Evolutionary conservation across 2,888 invertebrate species (phyloP).

Genomic region (Drosophila anceps): DNA sequence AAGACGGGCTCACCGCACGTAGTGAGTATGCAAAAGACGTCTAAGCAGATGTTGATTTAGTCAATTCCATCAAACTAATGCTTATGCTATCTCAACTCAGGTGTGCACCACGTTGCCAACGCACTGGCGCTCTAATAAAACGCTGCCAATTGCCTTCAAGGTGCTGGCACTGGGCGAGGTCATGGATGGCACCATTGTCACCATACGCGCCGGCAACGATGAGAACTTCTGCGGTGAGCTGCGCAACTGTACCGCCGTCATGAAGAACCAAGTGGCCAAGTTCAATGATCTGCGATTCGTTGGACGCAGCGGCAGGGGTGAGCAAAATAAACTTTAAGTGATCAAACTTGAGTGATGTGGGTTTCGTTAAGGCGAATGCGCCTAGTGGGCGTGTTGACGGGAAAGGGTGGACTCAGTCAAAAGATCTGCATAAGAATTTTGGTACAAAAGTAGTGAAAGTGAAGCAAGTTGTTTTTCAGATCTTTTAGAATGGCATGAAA

Average conservation of each 20-base stretch:
- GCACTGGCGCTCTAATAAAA: conserved; percentile 99
- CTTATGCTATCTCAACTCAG: conserved; percentile 74
- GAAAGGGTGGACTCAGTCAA: too few relatives aligned
- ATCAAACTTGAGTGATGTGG: not conserved
- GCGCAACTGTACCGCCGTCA: conserved; percentile 95
- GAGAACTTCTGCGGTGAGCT: conserved; percentile 98
- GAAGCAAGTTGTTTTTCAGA: too few relatives aligned
- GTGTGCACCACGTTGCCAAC: conserved; percentile 95
- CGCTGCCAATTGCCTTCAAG: conserved; percentile 97
- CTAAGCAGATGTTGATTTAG: too few relatives aligned
- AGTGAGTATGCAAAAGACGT: conserved; percentile 86
- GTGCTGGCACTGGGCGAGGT: conserved; percentile 97
- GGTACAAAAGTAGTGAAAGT: too few relatives aligned
- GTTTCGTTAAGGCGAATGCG: not conserved
- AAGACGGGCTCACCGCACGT: conserved; percentile 98
- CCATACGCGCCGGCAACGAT: conserved; percentile 97
- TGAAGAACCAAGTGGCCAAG: conserved; percentile 99
- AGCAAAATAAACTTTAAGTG: conserved; percentile 82
- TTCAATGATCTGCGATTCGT: conserved; percentile 99
- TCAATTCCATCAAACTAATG: not conserved
- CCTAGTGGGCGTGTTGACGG: too few relatives aligned
- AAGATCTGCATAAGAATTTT: too few relatives aligned
- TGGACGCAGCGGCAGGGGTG: conserved; percentile 98
- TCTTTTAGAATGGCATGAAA: too few relatives aligned
- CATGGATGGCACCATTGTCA: conserved; percentile 96